Percentiles rank a stretch among this genome's conserved stretches.
Conservation (phyloP, 2,888 invertebrate genomes). For the Allacma fusca region DNA sequence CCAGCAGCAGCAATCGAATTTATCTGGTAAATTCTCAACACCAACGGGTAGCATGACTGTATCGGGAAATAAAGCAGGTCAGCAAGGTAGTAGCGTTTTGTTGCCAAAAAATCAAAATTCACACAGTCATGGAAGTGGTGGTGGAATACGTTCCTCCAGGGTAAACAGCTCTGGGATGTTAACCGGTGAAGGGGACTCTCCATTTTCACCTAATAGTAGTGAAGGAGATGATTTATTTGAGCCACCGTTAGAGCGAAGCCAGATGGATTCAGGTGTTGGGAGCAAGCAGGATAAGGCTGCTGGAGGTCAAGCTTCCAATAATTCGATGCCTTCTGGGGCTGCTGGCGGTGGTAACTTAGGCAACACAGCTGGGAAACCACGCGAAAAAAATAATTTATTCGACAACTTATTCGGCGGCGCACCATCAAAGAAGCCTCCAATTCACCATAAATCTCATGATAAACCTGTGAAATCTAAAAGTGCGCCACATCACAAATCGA, state of each 20-base stretch:
- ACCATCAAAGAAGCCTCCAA: slow-evolving; percentile 41
- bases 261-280: slow-evolving; percentile 20
- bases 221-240: slow-evolving; percentile 88
- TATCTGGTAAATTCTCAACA: slow-evolving; percentile 64
- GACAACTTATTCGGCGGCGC: slow-evolving; percentile 55
- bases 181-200: slow-evolving; percentile 67
- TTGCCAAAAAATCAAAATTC: slow-evolving; percentile 54
- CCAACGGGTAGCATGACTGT: slow-evolving; percentile 30
- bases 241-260: slow-evolving; percentile 68
- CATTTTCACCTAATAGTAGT: slow-evolving; percentile 88
- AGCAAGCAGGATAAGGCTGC: slow-evolving; percentile 20
- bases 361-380: slow-evolving; percentile 17
- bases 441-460: slow-evolving; percentile 36
- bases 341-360: slow-evolving; percentile 16
- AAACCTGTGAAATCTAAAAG: slow-evolving; percentile 30
- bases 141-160: slow-evolving; percentile 7
- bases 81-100: slow-evolving; percentile 45
- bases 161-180: background rate
- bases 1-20: slow-evolving; percentile 63
- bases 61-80: slow-evolving; percentile 40
- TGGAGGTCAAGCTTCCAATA: slow-evolving; percentile 13
- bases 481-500: slow-evolving; percentile 47
- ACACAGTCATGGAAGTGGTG: slow-evolving; percentile 30
- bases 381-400: slow-evolving; percentile 47
- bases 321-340: slow-evolving; percentile 6